Evolutionary conservation across 2,797 vertebrate species (phyloP).

Genomic region (Ctenochaetus hawaiiensis): DNA sequence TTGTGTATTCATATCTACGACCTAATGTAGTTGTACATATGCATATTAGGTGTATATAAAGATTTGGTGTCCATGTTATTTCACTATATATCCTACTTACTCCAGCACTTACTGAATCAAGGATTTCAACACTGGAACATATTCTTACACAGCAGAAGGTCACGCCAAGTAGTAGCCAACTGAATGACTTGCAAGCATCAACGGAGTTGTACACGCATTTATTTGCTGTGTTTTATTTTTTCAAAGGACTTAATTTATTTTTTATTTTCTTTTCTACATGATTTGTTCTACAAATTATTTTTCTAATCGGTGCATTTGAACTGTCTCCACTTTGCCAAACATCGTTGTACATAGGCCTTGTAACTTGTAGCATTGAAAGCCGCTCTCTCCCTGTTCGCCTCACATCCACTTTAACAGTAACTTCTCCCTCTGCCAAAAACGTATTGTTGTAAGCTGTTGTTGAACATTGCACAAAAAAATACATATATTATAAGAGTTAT

Average conservation of each 20-base stretch:
- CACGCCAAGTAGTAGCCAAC: slow-evolving; percentile 55
- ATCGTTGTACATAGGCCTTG: slow-evolving; percentile 63
- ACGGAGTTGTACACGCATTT: slow-evolving; percentile 66
- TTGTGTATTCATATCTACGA: slow-evolving; percentile 64
- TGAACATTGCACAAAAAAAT: slow-evolving; percentile 73
- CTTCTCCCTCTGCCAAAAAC: slow-evolving; percentile 64
- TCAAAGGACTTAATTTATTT: slow-evolving; percentile 70
- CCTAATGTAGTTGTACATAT: slow-evolving; percentile 66
- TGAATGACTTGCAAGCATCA: slow-evolving; percentile 49
- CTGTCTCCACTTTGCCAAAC: slow-evolving; percentile 74
- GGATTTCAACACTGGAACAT: slow-evolving; percentile 53
- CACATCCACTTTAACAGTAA: slow-evolving; percentile 39
- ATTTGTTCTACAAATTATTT: slow-evolving; percentile 81
- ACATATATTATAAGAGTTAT: slow-evolving; percentile 71
- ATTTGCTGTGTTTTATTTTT: slow-evolving; percentile 65
- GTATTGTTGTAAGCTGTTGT: slow-evolving; percentile 64
- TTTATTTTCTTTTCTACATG: slow-evolving; percentile 77
- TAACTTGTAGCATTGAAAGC: slow-evolving; percentile 60
- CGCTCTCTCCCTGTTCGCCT: slow-evolving; percentile 18
- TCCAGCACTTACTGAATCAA: slow-evolving; percentile 55
- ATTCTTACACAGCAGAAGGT: slow-evolving; percentile 37
- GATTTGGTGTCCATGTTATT: slow-evolving; percentile 61
- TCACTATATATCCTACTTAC: slow-evolving; percentile 61
- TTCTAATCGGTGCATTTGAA: slow-evolving; percentile 77
- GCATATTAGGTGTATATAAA: slow-evolving; percentile 63